Conservation (phyloP, 2,888 invertebrate genomes). For the Dryomyza anilis region DNA sequence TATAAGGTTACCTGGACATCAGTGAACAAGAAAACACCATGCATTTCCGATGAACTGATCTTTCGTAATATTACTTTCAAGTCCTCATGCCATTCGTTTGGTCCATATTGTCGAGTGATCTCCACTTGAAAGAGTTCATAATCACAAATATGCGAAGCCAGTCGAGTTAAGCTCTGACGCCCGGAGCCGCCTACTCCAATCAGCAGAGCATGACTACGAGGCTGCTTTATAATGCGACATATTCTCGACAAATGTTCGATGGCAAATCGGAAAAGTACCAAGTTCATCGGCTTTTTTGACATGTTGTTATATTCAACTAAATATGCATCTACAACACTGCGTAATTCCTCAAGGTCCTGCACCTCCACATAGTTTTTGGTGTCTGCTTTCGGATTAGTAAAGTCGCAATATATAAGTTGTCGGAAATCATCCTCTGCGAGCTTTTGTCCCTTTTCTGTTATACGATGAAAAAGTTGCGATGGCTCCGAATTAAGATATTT, state of each 20-base stretch:
- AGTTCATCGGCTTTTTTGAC: slow-evolving; percentile 95
- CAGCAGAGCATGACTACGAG: slow-evolving; percentile 85
- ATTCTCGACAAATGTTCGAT: slow-evolving; percentile 92
- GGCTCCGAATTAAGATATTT: slow-evolving; percentile 71
- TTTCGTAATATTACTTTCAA: slow-evolving; percentile 80
- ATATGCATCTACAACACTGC: slow-evolving; percentile 84
- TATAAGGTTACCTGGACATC: slow-evolving; percentile 75
- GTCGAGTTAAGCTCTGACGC: slow-evolving; percentile 84
- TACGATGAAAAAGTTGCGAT: slow-evolving; percentile 71
- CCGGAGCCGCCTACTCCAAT: slow-evolving; percentile 95
- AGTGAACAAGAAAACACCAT: slow-evolving; percentile 88
- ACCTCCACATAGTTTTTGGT: slow-evolving; percentile 88
- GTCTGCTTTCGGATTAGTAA: slow-evolving; percentile 92
- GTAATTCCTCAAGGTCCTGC: slow-evolving; percentile 77
- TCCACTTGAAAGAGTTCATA: slow-evolving; percentile 92
- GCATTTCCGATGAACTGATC: slow-evolving; percentile 81
- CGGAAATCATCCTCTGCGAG: slow-evolving; percentile 83
- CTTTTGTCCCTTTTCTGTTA: slow-evolving; percentile 61
- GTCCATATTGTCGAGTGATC: slow-evolving; percentile 84
- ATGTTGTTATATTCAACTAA: slow-evolving; percentile 91
- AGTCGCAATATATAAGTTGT: slow-evolving; percentile 91
- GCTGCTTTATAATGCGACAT: slow-evolving; percentile 88
- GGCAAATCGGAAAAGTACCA: slow-evolving; percentile 92
- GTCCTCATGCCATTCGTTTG: slow-evolving; percentile 90
- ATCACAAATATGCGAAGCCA: slow-evolving; percentile 92